A percentile compares a stretch with the other conserved stretches of the same genome.
Evolutionary conservation across 2,888 invertebrate species (phyloP).

Genomic region (Boloria selene): DNA sequence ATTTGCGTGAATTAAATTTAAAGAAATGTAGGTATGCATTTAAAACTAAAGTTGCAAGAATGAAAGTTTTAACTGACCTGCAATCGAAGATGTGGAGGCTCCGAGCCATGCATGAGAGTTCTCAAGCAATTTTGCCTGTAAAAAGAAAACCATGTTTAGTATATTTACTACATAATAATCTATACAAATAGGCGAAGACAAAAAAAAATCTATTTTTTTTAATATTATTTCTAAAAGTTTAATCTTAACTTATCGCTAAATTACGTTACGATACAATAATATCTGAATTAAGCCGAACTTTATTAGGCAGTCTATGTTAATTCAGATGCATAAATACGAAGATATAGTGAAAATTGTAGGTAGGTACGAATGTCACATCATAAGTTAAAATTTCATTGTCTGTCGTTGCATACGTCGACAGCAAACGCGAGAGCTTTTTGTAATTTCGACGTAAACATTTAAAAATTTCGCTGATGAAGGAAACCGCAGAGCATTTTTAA

Average conservation of each 20-base stretch:
- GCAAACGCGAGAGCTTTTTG: slow-evolving; percentile 38
- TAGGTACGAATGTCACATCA: background rate
- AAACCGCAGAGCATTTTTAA: slow-evolving; percentile 46
- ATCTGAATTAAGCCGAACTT: too few species aligned
- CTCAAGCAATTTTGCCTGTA: slow-evolving; percentile 95
- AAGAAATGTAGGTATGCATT: background rate
- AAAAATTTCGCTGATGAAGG: slow-evolving; percentile 38
- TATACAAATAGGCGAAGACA: background rate
- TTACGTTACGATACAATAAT: too few species aligned
- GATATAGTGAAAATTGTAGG: background rate
- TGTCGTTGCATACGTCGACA: slow-evolving; percentile 39
- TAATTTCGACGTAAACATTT: slow-evolving; percentile 41
- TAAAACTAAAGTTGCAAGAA: slow-evolving; percentile 11
- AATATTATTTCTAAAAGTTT: too few species aligned
- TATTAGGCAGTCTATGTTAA: too few species aligned
- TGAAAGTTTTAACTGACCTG: slow-evolving; percentile 87
- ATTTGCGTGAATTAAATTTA: slow-evolving; percentile 8
- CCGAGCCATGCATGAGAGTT: slow-evolving; percentile 96
- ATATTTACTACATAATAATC: slow-evolving; percentile 4
- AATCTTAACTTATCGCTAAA: too few species aligned
- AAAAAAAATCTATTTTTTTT: too few species aligned
- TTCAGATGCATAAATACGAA: background rate
- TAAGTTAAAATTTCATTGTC: slow-evolving; percentile 1
- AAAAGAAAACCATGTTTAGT: slow-evolving; percentile 47
- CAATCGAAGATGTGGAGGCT: slow-evolving; percentile 93